Evolutionary conservation across 2,888 invertebrate genomes (phyloP).

Genomic region (Rhagium mordax): DNA sequence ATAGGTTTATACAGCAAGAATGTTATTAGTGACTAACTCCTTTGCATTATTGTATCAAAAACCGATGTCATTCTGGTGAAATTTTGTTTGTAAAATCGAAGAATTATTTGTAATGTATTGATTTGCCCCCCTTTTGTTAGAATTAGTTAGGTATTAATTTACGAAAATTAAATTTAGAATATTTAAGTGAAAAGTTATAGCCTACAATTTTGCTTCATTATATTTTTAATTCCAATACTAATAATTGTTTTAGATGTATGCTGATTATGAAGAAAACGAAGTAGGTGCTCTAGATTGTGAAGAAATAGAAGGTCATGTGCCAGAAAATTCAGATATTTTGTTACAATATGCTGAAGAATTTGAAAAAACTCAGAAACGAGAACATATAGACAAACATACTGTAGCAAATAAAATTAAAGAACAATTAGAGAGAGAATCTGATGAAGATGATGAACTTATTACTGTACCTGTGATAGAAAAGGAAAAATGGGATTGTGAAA

Average conservation of each 20-base stretch:
- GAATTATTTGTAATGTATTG: no score
- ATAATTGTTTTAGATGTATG: conserved; percentile 75
- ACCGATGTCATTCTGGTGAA: no score
- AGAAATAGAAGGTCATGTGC: conserved; percentile 87
- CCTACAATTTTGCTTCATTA: no score
- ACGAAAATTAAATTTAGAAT: no score
- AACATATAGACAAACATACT: conserved; percentile 74
- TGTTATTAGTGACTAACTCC: no score
- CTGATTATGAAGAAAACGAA: conserved; percentile 90
- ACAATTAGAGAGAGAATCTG: conserved; percentile 53
- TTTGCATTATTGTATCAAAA: no score
- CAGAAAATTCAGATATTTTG: conserved; percentile 80
- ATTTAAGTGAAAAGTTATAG: no score
- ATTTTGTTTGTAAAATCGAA: no score
- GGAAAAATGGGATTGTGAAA: conserved; percentile 92
- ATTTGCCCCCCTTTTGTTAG: no score
- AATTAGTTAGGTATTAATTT: no score
- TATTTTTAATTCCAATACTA: neutral
- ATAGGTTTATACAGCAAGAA: no score
- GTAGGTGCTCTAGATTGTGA: conserved; percentile 92
- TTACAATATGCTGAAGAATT: conserved; percentile 84
- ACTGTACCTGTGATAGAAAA: conserved; percentile 77
- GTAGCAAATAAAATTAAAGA: conserved; percentile 58
- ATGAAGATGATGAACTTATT: conserved; percentile 73
- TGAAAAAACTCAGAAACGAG: conserved; percentile 74